A percentile compares a stretch with the other conserved stretches of the same genome.
Conservation (phyloP, 2,797 vertebrate species). For the Xiphophorus birchmanni region DNA sequence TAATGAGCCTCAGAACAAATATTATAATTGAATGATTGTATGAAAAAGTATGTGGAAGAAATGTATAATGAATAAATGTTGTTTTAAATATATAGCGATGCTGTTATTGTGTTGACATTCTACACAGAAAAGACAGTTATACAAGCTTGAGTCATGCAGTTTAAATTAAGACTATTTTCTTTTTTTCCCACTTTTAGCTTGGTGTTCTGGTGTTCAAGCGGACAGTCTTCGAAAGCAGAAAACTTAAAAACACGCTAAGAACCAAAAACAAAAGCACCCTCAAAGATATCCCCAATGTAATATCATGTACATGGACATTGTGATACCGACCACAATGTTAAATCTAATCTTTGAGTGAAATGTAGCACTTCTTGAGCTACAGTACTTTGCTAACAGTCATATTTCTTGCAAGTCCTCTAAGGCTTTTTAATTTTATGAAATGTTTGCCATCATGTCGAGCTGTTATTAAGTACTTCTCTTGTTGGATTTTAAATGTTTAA, state of each 20-base stretch:
- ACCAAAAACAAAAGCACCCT: conserved; percentile 76
- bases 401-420: background rate
- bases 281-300: conserved; percentile 83
- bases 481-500: background rate
- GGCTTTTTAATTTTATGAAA: background rate
- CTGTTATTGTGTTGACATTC: background rate
- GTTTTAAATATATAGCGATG: background rate
- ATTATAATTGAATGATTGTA: background rate
- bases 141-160: background rate
- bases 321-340: background rate
- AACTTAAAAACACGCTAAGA: conserved; percentile 73
- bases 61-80: background rate
- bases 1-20: background rate
- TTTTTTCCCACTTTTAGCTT: conserved; percentile 79
- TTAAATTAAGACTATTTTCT: conserved; percentile 15
- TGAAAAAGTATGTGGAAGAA: background rate
- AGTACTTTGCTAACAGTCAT: background rate
- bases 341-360: background rate
- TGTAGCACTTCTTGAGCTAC: background rate
- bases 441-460: background rate
- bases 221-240: conserved; percentile 85
- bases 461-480: background rate
- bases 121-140: background rate
- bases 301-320: conserved; percentile 32
- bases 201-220: conserved; percentile 92